Percentiles rank a stretch among this genome's conserved stretches.
These are phyloP conservation scores for Mirza zaza DNA, from an alignment of 2,113 vertebrate genomes.

Conservation along the genomic window DNA sequence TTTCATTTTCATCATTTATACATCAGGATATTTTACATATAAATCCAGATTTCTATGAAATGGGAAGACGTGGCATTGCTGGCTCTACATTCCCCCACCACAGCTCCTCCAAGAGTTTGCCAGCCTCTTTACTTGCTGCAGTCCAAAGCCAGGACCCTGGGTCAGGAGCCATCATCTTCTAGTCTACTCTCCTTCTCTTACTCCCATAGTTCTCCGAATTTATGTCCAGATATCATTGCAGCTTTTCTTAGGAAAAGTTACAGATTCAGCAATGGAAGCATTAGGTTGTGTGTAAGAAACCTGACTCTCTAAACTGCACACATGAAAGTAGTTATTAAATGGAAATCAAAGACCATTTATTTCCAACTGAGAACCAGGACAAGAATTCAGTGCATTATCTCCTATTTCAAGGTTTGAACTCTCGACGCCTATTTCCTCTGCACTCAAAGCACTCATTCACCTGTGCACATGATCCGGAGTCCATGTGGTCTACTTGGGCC, in stretches of 20 bases:
- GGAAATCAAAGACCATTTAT: neutral
- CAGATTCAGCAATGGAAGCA: neutral
- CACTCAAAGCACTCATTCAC: neutral
- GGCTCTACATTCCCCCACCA: neutral
- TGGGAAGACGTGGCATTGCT: neutral
- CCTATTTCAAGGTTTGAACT: neutral
- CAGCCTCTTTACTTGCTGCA: neutral
- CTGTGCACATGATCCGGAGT: neutral
- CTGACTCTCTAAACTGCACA: neutral
- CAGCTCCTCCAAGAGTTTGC: neutral
- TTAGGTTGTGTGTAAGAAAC: neutral
- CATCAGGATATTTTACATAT: neutral
- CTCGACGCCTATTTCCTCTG: neutral
- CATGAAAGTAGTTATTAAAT: neutral
- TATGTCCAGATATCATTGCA: neutral
- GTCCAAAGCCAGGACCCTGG: neutral
- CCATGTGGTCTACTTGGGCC: fast-evolving
- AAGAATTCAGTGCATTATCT: neutral
- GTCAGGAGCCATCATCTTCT: too few relatives aligned
- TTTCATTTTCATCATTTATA: neutral
- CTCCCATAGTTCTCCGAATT: neutral
- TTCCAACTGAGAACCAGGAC: neutral
- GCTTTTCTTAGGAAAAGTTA: neutral
- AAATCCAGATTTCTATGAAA: neutral
- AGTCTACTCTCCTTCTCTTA: neutral